A percentile compares a stretch with the other conserved stretches of the same genome.
Evolutionary conservation across 2,113 vertebrate genomes (phyloP).

Genomic region (Oreochromis niloticus): DNA sequence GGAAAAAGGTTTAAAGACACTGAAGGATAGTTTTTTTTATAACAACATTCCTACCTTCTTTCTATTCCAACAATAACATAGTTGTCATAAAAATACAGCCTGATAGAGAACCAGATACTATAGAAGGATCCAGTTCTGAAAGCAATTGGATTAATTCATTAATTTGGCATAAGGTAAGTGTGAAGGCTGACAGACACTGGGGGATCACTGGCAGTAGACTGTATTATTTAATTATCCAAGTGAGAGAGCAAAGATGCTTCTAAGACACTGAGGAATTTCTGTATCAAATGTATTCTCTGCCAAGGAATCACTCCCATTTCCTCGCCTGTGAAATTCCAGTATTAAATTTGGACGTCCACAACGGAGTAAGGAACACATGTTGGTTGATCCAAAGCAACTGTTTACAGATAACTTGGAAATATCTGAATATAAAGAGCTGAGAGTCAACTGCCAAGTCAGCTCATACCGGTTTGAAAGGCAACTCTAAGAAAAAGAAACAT

Average conservation of each 20-base stretch:
- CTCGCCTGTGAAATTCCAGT: not conserved
- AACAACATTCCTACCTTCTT: not conserved
- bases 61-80: not conserved
- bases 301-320: not conserved
- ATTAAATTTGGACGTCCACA: not conserved
- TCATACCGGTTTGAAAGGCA: not conserved
- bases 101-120: not conserved
- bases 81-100: not conserved
- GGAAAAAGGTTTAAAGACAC: not conserved
- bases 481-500: not conserved
- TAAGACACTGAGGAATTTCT: not conserved
- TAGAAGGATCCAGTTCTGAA: not conserved
- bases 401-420: not conserved
- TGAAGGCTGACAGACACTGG: slow-evolving; percentile 10
- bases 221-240: slow-evolving; percentile 29
- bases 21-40: not conserved
- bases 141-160: not conserved
- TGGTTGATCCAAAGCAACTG: not conserved
- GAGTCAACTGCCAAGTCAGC: not conserved
- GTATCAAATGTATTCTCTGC: not conserved
- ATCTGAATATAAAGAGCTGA: not conserved
- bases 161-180: slow-evolving; percentile 12
- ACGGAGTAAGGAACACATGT: not conserved
- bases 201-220: slow-evolving; percentile 3
- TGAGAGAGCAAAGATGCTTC: slow-evolving; percentile 12